Conservation (phyloP, 2,888 invertebrate species). For the Perdita meconis region DNA sequence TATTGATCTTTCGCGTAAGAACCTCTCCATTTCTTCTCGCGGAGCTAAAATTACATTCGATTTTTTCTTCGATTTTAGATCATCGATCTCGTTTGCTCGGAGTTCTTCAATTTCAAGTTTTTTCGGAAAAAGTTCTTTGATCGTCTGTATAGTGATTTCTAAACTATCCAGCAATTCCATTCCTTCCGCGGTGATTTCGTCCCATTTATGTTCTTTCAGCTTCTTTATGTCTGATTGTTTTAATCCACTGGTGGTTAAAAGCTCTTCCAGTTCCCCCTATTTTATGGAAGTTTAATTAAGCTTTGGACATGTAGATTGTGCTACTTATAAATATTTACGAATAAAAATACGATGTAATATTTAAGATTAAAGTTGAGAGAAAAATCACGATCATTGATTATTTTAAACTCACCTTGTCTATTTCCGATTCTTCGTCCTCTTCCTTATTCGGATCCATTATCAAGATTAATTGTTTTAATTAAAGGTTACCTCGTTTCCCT, state of each 20-base stretch:
- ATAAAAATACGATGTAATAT: too few species aligned
- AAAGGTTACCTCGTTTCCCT: background rate
- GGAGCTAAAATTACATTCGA: background rate
- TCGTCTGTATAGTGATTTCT: background rate
- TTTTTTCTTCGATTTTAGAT: background rate
- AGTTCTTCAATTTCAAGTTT: background rate
- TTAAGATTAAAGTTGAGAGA: too few species aligned
- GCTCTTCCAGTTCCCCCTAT: background rate
- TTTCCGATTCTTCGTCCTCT: background rate
- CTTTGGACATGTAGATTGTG: background rate
- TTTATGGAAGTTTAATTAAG: background rate
- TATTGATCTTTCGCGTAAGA: constrained; percentile 51
- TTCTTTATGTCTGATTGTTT: constrained; percentile 23
- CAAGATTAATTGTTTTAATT: background rate
- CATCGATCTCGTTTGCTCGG: background rate
- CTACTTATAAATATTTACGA: too few species aligned
- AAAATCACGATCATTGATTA: too few species aligned
- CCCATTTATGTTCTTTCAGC: constrained; percentile 11
- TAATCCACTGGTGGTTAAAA: constrained; percentile 3
- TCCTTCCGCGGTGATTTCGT: constrained; percentile 16
- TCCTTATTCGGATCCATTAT: constrained; percentile 13
- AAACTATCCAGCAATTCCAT: constrained; percentile 4
- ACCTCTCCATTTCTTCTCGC: constrained; percentile 20
- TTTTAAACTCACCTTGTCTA: background rate
- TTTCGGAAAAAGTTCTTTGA: background rate